Conservation (phyloP, 2,888 invertebrate genomes). For the Drosophila anomelani region DNA sequence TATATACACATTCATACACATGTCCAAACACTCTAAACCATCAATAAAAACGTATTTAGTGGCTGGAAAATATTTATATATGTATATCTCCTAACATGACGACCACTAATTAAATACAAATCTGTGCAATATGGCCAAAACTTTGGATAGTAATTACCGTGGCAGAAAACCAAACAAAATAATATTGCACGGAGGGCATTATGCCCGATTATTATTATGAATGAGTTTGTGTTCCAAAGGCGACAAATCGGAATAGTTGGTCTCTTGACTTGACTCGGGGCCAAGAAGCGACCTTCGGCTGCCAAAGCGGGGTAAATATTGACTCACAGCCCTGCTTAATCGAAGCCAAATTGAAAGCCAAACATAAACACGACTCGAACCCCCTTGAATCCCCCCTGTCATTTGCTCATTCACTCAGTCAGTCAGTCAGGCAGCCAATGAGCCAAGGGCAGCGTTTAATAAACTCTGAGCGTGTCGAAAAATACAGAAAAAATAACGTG, state of each 20-base stretch:
- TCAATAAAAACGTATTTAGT: slow-evolving; percentile 6
- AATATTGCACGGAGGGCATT: not conserved
- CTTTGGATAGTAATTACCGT: slow-evolving; percentile 1
- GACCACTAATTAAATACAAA: slow-evolving; percentile 18
- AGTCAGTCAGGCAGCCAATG: slow-evolving; percentile 19
- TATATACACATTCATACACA: not conserved
- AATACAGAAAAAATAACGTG: slow-evolving; percentile 13
- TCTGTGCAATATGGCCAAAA: slow-evolving; percentile 5
- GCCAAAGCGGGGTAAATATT: slow-evolving; percentile 35
- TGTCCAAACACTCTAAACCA: not conserved
- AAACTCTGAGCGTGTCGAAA: slow-evolving; percentile 57
- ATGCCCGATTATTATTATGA: slow-evolving; percentile 5
- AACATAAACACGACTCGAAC: slow-evolving; percentile 17
- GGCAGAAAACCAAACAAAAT: slow-evolving; percentile 9
- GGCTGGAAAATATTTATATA: slow-evolving; percentile 13
- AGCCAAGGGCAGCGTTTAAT: slow-evolving; percentile 43
- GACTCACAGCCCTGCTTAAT: slow-evolving; percentile 27
- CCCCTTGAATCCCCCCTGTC: not conserved
- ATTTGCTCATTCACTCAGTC: not conserved
- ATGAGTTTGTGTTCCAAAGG: not conserved
- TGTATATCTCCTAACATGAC: not conserved
- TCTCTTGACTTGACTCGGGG: slow-evolving; percentile 18
- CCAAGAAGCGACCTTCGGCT: slow-evolving; percentile 37
- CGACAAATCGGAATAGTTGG: slow-evolving; percentile 6
- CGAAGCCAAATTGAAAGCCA: slow-evolving; percentile 41